These are phyloP conservation scores for Aphrophora alni DNA, from an alignment of 2,888 invertebrate species.

Conservation along the genomic window DNA sequence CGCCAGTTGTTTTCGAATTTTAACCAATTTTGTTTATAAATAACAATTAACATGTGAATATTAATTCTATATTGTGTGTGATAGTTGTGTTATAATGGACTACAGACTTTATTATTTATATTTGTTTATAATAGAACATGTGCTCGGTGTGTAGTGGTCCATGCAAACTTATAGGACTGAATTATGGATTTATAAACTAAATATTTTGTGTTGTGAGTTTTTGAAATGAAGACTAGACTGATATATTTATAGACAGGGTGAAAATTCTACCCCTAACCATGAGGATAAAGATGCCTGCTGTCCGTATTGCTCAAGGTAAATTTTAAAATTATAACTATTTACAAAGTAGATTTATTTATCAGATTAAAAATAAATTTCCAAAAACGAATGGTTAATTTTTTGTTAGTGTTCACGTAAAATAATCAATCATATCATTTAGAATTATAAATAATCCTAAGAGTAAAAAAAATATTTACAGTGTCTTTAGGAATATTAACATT, in stretches of 20 bases:
- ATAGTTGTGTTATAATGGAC: neutral
- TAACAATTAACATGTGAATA: neutral
- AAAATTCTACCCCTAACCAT: conserved; percentile 66
- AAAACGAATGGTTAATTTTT: too few species aligned
- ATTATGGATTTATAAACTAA: neutral
- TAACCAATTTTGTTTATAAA: neutral
- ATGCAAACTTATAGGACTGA: neutral
- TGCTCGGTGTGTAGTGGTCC: neutral
- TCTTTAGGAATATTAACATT: too few species aligned
- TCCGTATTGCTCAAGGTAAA: conserved; percentile 95
- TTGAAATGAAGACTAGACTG: conserved; percentile 35
- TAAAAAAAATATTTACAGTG: too few species aligned
- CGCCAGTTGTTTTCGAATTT: neutral
- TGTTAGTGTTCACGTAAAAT: too few species aligned
- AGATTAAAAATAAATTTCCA: too few species aligned
- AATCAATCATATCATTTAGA: too few species aligned
- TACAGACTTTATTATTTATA: neutral
- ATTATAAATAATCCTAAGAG: too few species aligned
- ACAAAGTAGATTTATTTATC: too few species aligned
- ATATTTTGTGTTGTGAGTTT: neutral
- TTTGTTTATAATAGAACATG: neutral
- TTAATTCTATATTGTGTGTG: neutral
- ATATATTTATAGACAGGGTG: conserved; percentile 6
- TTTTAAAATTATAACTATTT: neutral
- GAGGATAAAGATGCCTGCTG: conserved; percentile 98